Evolutionary conservation across 2,888 invertebrate genomes (phyloP).

Genomic region (Pecten maximus): DNA sequence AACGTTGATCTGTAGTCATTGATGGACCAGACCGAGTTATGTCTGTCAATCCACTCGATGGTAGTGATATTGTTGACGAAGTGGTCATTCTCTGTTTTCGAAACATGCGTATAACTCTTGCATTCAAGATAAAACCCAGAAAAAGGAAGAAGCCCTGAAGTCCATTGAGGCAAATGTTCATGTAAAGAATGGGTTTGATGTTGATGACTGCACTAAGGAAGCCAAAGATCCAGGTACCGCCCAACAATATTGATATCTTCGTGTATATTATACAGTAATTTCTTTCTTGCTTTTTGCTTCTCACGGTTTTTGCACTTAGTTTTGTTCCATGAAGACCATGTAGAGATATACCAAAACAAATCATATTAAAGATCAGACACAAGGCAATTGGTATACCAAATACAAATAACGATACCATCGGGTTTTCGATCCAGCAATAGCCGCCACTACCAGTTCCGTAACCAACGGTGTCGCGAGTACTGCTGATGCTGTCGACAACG

Average conservation of each 20-base stretch:
- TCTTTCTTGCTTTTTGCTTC: constrained; percentile 39
- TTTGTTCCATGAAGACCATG: constrained; percentile 35
- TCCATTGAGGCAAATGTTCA: neutral
- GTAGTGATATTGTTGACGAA: neutral
- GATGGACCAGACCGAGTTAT: neutral
- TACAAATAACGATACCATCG: neutral
- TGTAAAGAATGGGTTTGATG: neutral
- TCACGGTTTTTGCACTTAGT: neutral
- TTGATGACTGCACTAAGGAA: neutral
- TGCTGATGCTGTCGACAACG: neutral
- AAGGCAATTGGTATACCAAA: constrained; percentile 12
- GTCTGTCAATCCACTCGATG: neutral
- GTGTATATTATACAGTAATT: constrained; percentile 37
- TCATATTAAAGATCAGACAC: constrained; percentile 37
- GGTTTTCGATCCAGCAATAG: constrained; percentile 44
- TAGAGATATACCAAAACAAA: constrained; percentile 36
- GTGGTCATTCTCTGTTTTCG: neutral
- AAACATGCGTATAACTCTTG: neutral
- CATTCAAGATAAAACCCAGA: neutral
- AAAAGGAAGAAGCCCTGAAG: neutral
- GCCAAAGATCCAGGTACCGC: constrained; percentile 41
- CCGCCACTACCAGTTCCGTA: constrained; percentile 31
- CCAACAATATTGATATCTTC: constrained; percentile 40
- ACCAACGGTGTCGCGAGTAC: neutral
- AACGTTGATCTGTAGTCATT: neutral